Conservation (phyloP, 1,140 invertebrate species). For the Dinoponera quadriceps region DNA sequence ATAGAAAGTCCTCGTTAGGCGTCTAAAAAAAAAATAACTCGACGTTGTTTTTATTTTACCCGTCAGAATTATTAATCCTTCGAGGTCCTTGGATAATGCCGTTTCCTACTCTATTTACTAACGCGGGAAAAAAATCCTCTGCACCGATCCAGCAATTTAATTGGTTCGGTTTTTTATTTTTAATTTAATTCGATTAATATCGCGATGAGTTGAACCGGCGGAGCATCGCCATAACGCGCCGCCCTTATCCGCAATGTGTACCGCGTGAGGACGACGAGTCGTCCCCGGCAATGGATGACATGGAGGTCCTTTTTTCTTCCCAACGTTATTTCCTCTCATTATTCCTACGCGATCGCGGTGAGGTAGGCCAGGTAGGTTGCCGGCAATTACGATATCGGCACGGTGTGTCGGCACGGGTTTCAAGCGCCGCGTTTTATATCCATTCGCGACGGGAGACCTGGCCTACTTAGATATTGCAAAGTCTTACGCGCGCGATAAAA, state of each 20-base stretch:
- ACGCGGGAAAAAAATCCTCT: no score
- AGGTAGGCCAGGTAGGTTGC: neutral
- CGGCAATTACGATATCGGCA: conserved; percentile 17
- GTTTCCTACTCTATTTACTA: no score
- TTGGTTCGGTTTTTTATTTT: no score
- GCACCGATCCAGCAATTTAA: no score
- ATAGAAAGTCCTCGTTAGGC: no score
- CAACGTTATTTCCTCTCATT: neutral
- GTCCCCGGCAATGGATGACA: neutral
- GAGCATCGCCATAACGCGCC: no score
- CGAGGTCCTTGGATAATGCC: no score
- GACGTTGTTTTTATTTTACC: no score
- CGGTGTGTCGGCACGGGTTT: neutral
- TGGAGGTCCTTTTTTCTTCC: conserved; percentile 23
- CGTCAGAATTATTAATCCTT: no score
- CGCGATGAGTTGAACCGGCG: no score
- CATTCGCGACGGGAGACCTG: conserved; percentile 32
- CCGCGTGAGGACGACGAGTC: neutral
- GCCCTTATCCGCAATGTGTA: neutral
- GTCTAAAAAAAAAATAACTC: no score
- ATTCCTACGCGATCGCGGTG: neutral
- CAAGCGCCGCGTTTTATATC: conserved; percentile 2
- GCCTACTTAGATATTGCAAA: conserved; percentile 46
- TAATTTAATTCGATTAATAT: no score
- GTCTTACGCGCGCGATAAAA: conserved; percentile 36